Evolutionary conservation across 2,113 vertebrate genomes (phyloP).

Genomic region (Polyodon spathula): DNA sequence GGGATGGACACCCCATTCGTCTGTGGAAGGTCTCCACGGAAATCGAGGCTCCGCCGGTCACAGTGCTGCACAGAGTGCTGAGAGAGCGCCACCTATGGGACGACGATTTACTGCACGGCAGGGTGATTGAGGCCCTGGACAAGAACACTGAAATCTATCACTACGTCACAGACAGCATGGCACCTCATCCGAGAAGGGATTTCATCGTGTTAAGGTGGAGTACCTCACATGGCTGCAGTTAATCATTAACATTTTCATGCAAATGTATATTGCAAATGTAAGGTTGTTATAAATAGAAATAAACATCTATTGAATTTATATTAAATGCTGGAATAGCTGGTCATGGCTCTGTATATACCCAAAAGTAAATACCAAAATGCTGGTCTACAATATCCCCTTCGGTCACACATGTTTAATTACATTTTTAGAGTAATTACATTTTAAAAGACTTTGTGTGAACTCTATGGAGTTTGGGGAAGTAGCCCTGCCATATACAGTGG

Average conservation of each 20-base stretch:
- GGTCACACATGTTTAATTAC: too few species aligned
- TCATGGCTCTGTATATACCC: too few species aligned
- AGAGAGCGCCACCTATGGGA: conserved; percentile 76
- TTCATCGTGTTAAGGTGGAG: conserved; percentile 65
- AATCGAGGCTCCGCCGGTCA: conserved; percentile 53
- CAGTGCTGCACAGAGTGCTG: conserved; percentile 65
- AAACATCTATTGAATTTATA: too few species aligned
- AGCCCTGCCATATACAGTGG: too few species aligned
- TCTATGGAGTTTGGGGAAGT: too few species aligned
- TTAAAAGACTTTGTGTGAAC: too few species aligned
- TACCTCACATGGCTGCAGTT: background rate
- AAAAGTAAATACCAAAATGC: too few species aligned
- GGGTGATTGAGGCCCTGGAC: conserved; percentile 63
- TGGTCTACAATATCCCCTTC: too few species aligned
- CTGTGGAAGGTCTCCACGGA: conserved; percentile 69
- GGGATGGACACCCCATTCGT: conserved; percentile 61
- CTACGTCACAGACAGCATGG: conserved; percentile 75
- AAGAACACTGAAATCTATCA: conserved; percentile 68
- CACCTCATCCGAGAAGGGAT: conserved; percentile 65
- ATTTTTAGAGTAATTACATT: too few species aligned
- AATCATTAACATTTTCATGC: background rate
- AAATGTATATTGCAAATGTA: too few species aligned
- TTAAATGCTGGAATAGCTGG: too few species aligned
- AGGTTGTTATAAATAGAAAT: too few species aligned
- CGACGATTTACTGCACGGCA: conserved; percentile 68